phyloP scores from a whole-genome alignment of 2,113 vertebrate species.

The Dromiciops gliroides region DNA sequence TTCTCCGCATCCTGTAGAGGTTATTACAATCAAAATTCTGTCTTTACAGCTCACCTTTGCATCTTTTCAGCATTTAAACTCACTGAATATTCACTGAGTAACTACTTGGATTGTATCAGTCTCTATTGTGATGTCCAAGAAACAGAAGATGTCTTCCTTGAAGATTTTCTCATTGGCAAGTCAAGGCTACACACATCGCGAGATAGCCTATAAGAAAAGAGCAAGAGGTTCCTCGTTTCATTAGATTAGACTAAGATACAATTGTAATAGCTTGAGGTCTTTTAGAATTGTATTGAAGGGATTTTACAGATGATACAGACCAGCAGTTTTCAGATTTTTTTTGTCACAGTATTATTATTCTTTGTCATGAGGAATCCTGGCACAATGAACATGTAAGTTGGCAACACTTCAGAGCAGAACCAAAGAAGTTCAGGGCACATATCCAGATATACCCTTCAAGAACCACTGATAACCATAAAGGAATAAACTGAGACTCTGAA shows the following conservation, averaged over 20 bases:
- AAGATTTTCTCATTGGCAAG: neutral
- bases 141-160: neutral
- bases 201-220: constrained; percentile 31
- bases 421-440: neutral
- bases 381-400: neutral
- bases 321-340: neutral
- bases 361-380: neutral
- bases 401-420: neutral
- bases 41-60: constrained; percentile 24
- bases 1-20: neutral
- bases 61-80: neutral
- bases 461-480: neutral
- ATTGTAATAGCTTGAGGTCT: neutral
- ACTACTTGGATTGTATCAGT: neutral
- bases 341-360: neutral
- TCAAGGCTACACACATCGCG: neutral
- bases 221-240: constrained; percentile 1
- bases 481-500: neutral
- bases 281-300: neutral
- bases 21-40: constrained; percentile 38
- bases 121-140: constrained; percentile 6
- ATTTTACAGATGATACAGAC: neutral
- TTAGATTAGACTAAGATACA: neutral
- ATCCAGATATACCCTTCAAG: neutral
- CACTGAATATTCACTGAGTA: too few relatives aligned